Percentiles rank a stretch among this genome's conserved stretches.
These are phyloP conservation scores for Biston betularia DNA, from an alignment of 2,888 invertebrate species.

Conservation along the genomic window DNA sequence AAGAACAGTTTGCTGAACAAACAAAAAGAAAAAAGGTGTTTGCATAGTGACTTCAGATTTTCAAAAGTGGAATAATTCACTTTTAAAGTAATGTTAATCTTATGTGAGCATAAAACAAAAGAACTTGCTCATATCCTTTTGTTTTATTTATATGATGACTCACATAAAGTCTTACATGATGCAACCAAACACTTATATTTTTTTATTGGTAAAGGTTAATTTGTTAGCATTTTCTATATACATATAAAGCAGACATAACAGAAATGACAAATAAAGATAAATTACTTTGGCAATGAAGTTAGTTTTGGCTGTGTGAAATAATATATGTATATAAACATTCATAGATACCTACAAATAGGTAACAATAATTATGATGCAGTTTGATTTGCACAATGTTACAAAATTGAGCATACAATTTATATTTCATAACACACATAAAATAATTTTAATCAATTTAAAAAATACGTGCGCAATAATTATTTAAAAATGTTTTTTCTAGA, in stretches of 20 bases:
- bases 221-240: no score
- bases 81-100: background rate
- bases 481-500: background rate
- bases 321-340: no score
- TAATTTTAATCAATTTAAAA: background rate
- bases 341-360: no score
- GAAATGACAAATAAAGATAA: no score
- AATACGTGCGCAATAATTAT: background rate
- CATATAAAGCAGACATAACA: no score
- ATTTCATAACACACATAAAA: no score
- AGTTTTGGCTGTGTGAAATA: no score
- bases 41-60: background rate
- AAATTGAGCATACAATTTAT: no score
- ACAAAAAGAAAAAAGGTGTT: background rate
- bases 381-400: no score
- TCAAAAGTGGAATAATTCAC: slow-evolving; percentile 3
- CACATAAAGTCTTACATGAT: slow-evolving; percentile 16
- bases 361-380: no score
- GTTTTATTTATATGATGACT: slow-evolving; percentile 12
- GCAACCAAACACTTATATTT: background rate
- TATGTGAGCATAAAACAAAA: slow-evolving; percentile 1
- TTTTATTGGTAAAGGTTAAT: no score
- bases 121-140: background rate
- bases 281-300: no score
- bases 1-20: background rate